phyloP scores from a whole-genome alignment of 2,797 vertebrate species.

The Masticophis lateralis region DNA sequence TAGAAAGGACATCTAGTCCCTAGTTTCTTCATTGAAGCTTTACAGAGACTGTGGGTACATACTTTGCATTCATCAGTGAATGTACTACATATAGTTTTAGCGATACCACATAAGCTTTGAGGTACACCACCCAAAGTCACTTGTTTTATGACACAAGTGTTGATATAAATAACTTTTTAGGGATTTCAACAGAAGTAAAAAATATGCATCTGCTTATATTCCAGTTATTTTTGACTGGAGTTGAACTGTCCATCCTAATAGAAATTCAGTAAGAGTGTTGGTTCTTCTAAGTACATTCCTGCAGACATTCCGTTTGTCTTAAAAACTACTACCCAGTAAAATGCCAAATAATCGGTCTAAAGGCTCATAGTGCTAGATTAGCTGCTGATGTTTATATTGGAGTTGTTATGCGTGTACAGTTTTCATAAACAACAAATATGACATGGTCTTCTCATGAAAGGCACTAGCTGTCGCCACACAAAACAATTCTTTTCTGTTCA shows the following conservation, averaged over 20 bases:
- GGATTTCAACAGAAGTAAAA: not conserved
- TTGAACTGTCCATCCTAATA: not conserved
- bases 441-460: not conserved
- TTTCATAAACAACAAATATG: not conserved
- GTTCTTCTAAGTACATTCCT: not conserved
- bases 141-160: not conserved
- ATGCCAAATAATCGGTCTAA: not conserved
- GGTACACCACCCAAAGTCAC: not conserved
- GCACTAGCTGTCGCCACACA: not conserved
- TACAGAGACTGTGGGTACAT: not conserved
- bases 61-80: not conserved
- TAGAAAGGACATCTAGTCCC: not conserved
- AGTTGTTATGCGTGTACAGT: not conserved
- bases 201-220: not conserved
- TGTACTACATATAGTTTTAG: not conserved
- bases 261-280: not conserved
- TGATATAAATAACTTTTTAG: not conserved
- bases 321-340: not conserved
- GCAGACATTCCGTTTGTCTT: not conserved
- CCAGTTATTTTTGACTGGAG: not conserved
- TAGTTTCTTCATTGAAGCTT: not conserved
- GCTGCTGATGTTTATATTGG: not conserved
- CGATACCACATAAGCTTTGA: not conserved
- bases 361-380: not conserved
- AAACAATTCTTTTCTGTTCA: not conserved